These are phyloP conservation scores for Anastatus disparis DNA, from an alignment of 1,140 invertebrate genomes.

Conservation along the genomic window DNA sequence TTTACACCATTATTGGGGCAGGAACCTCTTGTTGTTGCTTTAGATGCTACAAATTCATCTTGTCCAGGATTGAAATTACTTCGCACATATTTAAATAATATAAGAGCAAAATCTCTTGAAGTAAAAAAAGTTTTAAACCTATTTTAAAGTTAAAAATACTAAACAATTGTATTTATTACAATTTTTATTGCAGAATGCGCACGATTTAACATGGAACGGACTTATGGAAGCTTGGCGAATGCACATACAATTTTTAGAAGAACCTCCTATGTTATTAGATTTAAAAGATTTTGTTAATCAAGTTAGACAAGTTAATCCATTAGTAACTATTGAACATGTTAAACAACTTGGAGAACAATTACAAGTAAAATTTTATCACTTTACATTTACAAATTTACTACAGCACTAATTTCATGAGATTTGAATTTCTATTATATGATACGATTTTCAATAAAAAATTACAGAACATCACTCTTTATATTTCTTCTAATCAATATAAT, in stretches of 20 bases:
- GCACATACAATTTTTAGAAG: slow-evolving; percentile 58
- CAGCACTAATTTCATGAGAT: background rate
- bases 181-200: slow-evolving; percentile 26
- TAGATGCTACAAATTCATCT: slow-evolving; percentile 65
- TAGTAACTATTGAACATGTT: slow-evolving; percentile 61
- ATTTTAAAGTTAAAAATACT: background rate
- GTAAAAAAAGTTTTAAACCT: slow-evolving; percentile 49
- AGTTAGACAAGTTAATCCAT: slow-evolving; percentile 63
- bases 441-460: no score
- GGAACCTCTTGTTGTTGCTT: slow-evolving; percentile 59
- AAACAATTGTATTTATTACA: no score
- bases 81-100: slow-evolving; percentile 60
- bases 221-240: slow-evolving; percentile 61
- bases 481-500: no score
- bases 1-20: slow-evolving; percentile 62
- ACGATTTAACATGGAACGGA: slow-evolving; percentile 56
- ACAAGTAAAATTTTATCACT: slow-evolving; percentile 52
- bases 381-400: background rate
- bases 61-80: slow-evolving; percentile 65
- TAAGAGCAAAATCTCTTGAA: slow-evolving; percentile 62
- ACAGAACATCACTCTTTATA: no score
- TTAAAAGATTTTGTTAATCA: slow-evolving; percentile 58
- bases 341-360: slow-evolving; percentile 60
- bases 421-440: slow-evolving; percentile 18
- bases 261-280: slow-evolving; percentile 59